Base-by-base conservation (phyloP, 2,113 vertebrate genomes). In the Cromileptes altivelis region DNA sequence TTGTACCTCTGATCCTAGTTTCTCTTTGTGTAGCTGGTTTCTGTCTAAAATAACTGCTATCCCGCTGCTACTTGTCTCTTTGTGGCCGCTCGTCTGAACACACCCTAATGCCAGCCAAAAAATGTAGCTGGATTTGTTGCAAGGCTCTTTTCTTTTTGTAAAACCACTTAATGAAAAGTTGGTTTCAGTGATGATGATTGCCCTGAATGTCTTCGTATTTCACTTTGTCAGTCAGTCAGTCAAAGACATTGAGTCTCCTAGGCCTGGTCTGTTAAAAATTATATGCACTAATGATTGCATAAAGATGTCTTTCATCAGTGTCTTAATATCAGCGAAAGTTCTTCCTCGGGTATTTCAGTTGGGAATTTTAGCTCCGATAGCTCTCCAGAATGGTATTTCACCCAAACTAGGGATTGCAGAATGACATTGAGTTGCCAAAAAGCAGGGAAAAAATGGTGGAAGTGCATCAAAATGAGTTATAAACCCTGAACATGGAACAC, bases 401-500 rank as follows among this genome's bases (percentile, higher is more conserved):
- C 52, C 40, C 18, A 61, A 40, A 40, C 13, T 61, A 14, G 42
- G 50, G 40, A 67, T 47, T 70, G 42, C 27, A 9, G 50, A 61
- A 55, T 84, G 85, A 82, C 75, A 75, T 6, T 84, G 64, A 75
- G 70, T 74, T 73, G 75, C 84, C 78, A 84, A 67, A 65, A 85
- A 71, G 18, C 17, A 45, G 25, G 10, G 3, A 0, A 17, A 37
- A 78, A 45, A 81, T 57, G 33, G 70, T 87, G 42, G 27, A 80
- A 84, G 74, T 69, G 60, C 80, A 70, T 63, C 60, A 58, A 83
- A 91, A 81, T 89, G 75, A 85, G 72, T 88, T 73, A 67, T 87
- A 74, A 88, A 86, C 64, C 74, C 88, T 83, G 71, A 85, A 81
- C 85, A 80, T 90, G 73, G 70, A 81, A 50, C 82, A 85, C 84